Evolutionary conservation across 2,888 invertebrate genomes (phyloP), one percentile per base, ranked within the genome.

Genomic region (Temnothorax ravouxi): DNA sequence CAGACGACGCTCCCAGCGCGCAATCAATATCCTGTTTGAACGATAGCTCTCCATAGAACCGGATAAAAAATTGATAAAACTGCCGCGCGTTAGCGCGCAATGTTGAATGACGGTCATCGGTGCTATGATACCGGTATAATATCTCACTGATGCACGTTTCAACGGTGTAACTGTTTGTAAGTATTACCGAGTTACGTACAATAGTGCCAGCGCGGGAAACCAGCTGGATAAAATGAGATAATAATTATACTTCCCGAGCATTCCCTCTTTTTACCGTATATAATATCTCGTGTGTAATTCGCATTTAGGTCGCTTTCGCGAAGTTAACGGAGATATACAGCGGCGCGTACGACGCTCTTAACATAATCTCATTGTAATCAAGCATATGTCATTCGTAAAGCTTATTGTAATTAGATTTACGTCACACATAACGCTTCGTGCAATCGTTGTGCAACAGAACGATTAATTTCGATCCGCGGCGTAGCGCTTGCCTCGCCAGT

Each of bases 381-480:
- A 29, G 21, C 64, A 66, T 0, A 25, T 25, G 44, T 67, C 29
- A 18, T 29, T 25, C 11, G 5, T 18, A 18, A 21, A 13, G 15
- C 47, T 29, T 1, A 34, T 41, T 18, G 38, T 29, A n/a, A 69
- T 44, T 29, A n/a, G 54, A 38, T 56, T 69, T 44, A 34, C 29
- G 15, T 67, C 71, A n/a, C 4, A 2, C 34, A 2, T 13, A 6
- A 56, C 47, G 38, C 18, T 21, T 71, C 18, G 2, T 34, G 21
- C 21, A 41, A 54, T 69, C 41, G 67, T 25, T n/a, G 52, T n/a
- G 29, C 25, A 44, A 44, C 8, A 5, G 15, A 44, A 41, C 29
- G 54, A 59, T 59, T 71, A 47, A 80, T 72, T 59, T 72, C 59
- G 25, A 72, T 71, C 21, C 21, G 34, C 41, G 13, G 34, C 9